These are phyloP conservation scores for Drosophila nr. fundita DNA, from an alignment of 2,888 invertebrate genomes.

Conservation along the genomic window DNA sequence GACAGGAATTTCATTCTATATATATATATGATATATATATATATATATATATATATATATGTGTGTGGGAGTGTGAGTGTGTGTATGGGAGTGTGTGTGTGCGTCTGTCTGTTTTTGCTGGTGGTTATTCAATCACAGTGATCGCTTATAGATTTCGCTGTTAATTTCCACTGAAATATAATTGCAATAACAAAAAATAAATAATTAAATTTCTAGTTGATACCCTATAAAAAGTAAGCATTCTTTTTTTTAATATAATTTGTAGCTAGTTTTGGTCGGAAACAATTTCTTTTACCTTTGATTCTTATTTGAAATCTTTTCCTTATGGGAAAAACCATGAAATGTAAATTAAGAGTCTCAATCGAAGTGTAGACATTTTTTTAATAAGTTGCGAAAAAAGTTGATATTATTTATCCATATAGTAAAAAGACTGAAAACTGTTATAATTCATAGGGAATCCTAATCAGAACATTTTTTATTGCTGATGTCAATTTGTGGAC, in stretches of 20 bases:
- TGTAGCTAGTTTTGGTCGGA: accelerated
- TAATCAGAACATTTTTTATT: no score
- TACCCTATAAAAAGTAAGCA: slow-evolving; percentile 1
- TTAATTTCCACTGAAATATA: slow-evolving; percentile 50
- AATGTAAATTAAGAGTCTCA: no score
- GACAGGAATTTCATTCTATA: background rate
- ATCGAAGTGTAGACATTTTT: no score
- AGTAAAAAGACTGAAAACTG: no score
- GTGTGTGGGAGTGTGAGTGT: slow-evolving; percentile 6
- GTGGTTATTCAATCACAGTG: slow-evolving; percentile 12
- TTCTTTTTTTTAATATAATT: background rate
- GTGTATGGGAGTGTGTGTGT: slow-evolving; percentile 3
- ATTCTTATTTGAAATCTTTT: background rate
- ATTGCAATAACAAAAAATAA: slow-evolving; percentile 42
- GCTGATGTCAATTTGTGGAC: background rate
- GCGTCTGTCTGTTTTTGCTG: slow-evolving; percentile 17
- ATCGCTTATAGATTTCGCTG: slow-evolving; percentile 40
- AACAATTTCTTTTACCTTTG: background rate
- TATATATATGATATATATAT: no score
- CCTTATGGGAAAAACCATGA: no score
- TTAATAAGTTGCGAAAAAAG: no score
- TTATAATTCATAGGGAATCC: no score
- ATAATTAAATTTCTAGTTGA: background rate
- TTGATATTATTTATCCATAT: no score
- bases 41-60: background rate